Conservation (phyloP, 2,113 vertebrate species). For the Sula dactylatra region DNA sequence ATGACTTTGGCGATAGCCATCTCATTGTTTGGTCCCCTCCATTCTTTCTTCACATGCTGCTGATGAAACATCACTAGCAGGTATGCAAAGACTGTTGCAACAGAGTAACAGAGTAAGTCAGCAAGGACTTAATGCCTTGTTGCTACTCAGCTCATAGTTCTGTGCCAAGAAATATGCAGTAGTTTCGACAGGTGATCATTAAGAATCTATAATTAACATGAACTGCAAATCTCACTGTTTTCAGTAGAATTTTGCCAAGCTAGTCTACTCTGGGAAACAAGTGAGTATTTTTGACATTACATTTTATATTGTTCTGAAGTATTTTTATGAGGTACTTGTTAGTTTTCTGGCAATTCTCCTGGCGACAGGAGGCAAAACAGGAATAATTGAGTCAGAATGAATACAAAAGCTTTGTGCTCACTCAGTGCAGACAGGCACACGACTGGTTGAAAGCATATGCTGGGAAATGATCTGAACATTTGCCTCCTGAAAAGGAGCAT, state of each 20-base stretch:
- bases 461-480: background rate
- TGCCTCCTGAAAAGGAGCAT: background rate
- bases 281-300: background rate
- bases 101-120: background rate
- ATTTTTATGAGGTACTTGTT: background rate
- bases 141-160: background rate
- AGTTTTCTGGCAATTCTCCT: background rate
- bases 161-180: background rate
- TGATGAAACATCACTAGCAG: background rate
- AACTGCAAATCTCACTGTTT: background rate
- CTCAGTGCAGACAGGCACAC: background rate
- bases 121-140: background rate
- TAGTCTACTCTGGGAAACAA: background rate
- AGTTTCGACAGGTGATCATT: background rate
- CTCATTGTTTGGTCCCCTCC: background rate
- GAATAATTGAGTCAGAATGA: background rate
- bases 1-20: background rate
- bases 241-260: background rate
- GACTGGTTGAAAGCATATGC: background rate
- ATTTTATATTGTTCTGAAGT: background rate
- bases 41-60: background rate
- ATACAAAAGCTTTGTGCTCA: background rate
- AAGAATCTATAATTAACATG: background rate
- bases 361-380: background rate
- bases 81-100: background rate